Percentiles rank a stretch among this genome's conserved stretches.
Conservation (phyloP, 2,888 invertebrate genomes). For the Clostera curtula region DNA sequence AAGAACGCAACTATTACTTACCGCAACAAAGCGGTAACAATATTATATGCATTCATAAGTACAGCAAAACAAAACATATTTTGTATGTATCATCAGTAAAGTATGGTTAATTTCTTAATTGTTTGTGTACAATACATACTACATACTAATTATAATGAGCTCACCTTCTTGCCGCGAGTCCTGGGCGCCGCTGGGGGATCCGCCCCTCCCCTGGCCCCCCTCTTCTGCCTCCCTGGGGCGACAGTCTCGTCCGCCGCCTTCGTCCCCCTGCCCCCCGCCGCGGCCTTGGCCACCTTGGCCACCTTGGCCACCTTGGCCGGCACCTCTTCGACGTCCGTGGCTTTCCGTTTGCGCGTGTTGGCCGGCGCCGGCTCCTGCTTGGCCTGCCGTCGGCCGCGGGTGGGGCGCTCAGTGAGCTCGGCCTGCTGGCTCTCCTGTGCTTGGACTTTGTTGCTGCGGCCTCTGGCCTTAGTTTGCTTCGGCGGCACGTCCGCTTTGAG, state of each 20-base stretch:
- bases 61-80: neutral
- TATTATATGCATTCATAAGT: too few species aligned
- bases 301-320: slow-evolving; percentile 22
- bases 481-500: too few species aligned
- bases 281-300: slow-evolving; percentile 4
- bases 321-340: slow-evolving; percentile 13
- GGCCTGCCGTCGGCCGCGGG: slow-evolving; percentile 14
- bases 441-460: slow-evolving; percentile 20
- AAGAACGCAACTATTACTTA: too few species aligned
- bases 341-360: slow-evolving; percentile 26
- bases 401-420: slow-evolving; percentile 7
- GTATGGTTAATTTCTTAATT: too few species aligned
- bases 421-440: slow-evolving; percentile 17
- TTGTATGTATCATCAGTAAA: too few species aligned
- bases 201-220: neutral
- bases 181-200: too few species aligned
- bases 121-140: too few species aligned
- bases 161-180: too few species aligned
- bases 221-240: slow-evolving; percentile 6
- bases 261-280: slow-evolving; percentile 11
- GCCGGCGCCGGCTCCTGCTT: slow-evolving; percentile 6
- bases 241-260: slow-evolving; percentile 14
- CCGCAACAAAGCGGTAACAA: too few species aligned
- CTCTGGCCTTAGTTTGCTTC: slow-evolving; percentile 11
- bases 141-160: too few species aligned